These are phyloP conservation scores for Lates calcarifer DNA, from an alignment of 2,113 vertebrate species.

Conservation along the genomic window DNA sequence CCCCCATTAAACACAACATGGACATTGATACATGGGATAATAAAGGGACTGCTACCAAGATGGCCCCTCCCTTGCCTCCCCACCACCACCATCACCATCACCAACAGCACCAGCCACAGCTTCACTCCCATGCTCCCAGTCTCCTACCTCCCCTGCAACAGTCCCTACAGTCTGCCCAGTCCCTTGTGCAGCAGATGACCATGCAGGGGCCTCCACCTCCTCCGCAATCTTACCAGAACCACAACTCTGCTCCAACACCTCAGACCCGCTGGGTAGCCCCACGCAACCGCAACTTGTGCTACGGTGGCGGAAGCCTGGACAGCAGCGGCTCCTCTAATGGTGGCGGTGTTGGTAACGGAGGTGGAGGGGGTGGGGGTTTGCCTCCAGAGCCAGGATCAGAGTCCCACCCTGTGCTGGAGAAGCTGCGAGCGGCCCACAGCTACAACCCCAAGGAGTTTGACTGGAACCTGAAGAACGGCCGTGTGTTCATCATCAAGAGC, in stretches of 20 bases:
- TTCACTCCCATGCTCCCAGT: slow-evolving; percentile 79
- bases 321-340: slow-evolving; percentile 81
- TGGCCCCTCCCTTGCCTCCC: slow-evolving; percentile 84
- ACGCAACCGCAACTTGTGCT: slow-evolving; percentile 91
- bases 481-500: slow-evolving; percentile 98
- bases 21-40: slow-evolving; percentile 99
- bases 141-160: slow-evolving; percentile 77
- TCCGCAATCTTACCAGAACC: slow-evolving; percentile 89
- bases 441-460: slow-evolving; percentile 98
- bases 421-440: slow-evolving; percentile 95
- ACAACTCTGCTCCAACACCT: slow-evolving; percentile 81
- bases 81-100: slow-evolving; percentile 84
- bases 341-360: slow-evolving; percentile 77
- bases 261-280: slow-evolving; percentile 96
- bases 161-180: slow-evolving; percentile 79
- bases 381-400: slow-evolving; percentile 76
- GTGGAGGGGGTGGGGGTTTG: slow-evolving; percentile 31
- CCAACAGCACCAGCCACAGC: slow-evolving; percentile 78
- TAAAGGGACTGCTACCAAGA: slow-evolving; percentile 90
- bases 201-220: slow-evolving; percentile 85
- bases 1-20: slow-evolving; percentile 97
- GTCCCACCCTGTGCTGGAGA: slow-evolving; percentile 94
- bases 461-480: slow-evolving; percentile 95
- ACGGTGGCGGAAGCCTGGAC: slow-evolving; percentile 86
- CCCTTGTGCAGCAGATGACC: slow-evolving; percentile 87